These are phyloP conservation scores for Urocolius indicus DNA, from an alignment of 2,113 vertebrate genomes.

Conservation along the genomic window DNA sequence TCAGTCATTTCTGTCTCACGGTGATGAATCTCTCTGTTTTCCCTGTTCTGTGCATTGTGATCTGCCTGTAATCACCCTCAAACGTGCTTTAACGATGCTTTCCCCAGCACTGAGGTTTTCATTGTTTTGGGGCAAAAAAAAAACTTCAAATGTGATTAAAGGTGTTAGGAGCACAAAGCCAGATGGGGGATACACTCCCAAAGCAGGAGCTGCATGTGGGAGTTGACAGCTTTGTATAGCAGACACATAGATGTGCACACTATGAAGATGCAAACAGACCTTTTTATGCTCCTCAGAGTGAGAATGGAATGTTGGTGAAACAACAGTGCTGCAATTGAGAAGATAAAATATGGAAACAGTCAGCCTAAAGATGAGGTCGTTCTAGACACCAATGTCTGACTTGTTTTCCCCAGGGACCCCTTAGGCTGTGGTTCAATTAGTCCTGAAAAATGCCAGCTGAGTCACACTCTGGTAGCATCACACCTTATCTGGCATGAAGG, in stretches of 20 bases:
- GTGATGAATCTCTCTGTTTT: neutral
- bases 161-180: neutral
- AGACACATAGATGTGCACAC: accelerated
- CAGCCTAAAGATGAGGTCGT: neutral
- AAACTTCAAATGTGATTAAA: neutral
- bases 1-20: neutral
- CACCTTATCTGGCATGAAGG: neutral
- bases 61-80: neutral
- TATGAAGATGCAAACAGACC: neutral
- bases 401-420: neutral
- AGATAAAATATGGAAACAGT: neutral
- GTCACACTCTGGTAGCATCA: neutral
- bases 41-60: neutral
- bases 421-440: neutral
- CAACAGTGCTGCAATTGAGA: neutral
- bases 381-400: neutral
- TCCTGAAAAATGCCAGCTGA: neutral
- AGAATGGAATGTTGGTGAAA: neutral
- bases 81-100: accelerated
- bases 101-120: neutral
- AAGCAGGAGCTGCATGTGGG: accelerated
- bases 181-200: accelerated
- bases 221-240: neutral
- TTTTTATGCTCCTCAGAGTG: neutral
- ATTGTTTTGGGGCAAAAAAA: neutral